Conservation (phyloP, 2,797 vertebrate genomes). For the Macropus fuliginosus region DNA sequence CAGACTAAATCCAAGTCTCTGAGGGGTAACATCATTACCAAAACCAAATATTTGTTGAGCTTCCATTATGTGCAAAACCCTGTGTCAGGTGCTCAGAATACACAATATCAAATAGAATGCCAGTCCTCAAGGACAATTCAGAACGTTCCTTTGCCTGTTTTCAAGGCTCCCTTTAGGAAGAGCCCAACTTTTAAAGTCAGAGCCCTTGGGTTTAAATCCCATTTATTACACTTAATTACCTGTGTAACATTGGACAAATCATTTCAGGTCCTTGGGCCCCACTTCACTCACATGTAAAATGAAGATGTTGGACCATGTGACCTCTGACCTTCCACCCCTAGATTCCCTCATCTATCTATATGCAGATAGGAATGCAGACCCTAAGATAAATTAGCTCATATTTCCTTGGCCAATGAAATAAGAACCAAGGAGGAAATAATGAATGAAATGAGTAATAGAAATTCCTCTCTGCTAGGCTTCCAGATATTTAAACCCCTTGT, state of each 20-base stretch:
- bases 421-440: neutral
- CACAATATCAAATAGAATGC: neutral
- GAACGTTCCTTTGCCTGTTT: neutral
- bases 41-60: neutral
- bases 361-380: neutral
- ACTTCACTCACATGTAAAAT: neutral
- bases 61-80: neutral
- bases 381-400: neutral
- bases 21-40: neutral
- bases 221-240: conserved; percentile 11
- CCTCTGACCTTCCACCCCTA: neutral
- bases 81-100: neutral
- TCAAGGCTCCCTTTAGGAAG: neutral
- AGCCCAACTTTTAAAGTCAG: neutral
- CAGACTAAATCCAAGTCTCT: neutral
- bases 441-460: neutral
- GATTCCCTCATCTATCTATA: neutral
- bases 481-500: neutral
- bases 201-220: conserved; percentile 29
- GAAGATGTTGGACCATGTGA: neutral
- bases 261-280: neutral
- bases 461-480: neutral
- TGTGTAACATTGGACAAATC: neutral
- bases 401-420: neutral
- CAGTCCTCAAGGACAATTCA: neutral